Evolutionary conservation across 2,888 invertebrate genomes (phyloP).

Genomic region (Meiosimyza platycephala): DNA sequence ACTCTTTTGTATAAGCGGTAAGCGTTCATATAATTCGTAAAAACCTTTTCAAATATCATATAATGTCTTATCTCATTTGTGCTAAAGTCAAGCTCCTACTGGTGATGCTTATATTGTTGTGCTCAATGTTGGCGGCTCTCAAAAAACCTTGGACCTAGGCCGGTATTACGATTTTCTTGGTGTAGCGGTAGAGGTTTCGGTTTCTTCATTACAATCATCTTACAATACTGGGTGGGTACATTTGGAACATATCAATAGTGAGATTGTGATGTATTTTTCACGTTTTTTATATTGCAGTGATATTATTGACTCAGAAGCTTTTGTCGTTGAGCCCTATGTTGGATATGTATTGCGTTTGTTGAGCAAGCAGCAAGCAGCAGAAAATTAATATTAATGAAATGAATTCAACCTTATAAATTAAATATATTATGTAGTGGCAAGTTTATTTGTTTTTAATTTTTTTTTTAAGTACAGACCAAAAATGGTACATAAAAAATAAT

Average conservation of each 20-base stretch:
- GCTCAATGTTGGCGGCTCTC: slow-evolving; percentile 68
- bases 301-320: slow-evolving; percentile 37
- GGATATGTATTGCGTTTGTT: slow-evolving; percentile 46
- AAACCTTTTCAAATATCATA: background rate
- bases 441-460: too few species aligned
- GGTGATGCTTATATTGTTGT: slow-evolving; percentile 59
- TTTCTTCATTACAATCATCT: slow-evolving; percentile 50
- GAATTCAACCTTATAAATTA: too few species aligned
- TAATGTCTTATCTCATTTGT: background rate
- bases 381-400: too few species aligned
- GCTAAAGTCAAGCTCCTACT: slow-evolving; percentile 42
- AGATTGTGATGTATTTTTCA: background rate
- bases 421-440: too few species aligned
- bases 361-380: background rate
- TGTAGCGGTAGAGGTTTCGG: slow-evolving; percentile 45
- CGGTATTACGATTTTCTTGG: slow-evolving; percentile 40
- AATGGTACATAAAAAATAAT: too few species aligned
- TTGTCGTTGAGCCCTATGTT: slow-evolving; percentile 45
- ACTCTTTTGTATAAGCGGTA: slow-evolving; percentile 51
- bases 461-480: too few species aligned
- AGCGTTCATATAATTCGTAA: background rate
- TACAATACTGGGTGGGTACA: slow-evolving; percentile 47
- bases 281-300: slow-evolving; percentile 38
- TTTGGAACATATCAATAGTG: background rate
- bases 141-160: slow-evolving; percentile 66